Percentiles rank a stretch among this genome's conserved stretches.
Conservation (phyloP, 2,113 vertebrate species). For the Pterocles orientalis region DNA sequence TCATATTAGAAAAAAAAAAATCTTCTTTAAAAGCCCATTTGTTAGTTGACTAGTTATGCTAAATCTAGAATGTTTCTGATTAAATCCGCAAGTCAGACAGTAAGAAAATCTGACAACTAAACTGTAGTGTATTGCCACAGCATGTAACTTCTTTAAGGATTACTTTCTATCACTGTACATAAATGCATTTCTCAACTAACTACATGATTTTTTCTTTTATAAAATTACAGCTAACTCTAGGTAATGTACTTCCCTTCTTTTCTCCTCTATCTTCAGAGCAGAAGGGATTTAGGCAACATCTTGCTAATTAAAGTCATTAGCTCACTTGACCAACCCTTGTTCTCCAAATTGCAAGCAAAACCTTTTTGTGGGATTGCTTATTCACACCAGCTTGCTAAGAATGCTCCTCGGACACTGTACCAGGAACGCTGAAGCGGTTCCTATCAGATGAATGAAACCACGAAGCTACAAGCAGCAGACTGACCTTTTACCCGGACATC, state of each 20-base stretch:
- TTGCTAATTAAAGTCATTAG: not conserved
- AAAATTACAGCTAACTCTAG: fast-evolving
- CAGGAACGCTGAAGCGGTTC: not conserved
- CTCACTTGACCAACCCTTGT: not conserved
- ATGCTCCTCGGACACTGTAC: not conserved
- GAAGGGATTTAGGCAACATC: not conserved
- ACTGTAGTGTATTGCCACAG: not conserved
- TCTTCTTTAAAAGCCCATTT: not conserved
- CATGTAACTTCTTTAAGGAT: fast-evolving
- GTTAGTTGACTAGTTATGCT: not conserved
- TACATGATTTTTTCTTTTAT: fast-evolving
- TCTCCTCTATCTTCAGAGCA: fast-evolving
- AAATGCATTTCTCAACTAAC: not conserved
- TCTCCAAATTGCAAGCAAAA: not conserved
- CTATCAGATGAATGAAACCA: not conserved
- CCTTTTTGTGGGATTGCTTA: not conserved
- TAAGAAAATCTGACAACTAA: not conserved
- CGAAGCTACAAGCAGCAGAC: not conserved
- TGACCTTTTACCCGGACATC: slow-evolving; percentile 97
- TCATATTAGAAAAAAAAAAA: not conserved
- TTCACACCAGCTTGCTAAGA: not conserved
- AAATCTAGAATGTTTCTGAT: not conserved
- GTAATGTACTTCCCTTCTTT: too few species aligned
- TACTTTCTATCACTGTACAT: fast-evolving
- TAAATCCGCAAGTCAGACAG: not conserved